Conservation (phyloP, 2,888 invertebrate genomes). For the Emmelina monodactyla region DNA sequence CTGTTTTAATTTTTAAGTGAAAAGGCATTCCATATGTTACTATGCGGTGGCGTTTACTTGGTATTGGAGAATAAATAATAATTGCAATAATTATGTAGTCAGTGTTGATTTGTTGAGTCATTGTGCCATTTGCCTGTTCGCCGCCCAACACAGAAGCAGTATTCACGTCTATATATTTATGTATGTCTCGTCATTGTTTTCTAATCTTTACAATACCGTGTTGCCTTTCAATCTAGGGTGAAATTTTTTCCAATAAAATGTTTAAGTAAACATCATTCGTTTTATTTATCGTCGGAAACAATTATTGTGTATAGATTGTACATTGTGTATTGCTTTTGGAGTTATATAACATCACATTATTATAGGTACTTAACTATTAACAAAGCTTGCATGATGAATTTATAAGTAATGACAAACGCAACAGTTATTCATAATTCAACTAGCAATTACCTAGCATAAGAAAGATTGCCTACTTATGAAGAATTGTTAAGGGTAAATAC, state of each 20-base stretch:
- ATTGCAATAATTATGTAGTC: constrained; percentile 25
- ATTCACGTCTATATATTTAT: constrained; percentile 24
- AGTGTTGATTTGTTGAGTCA: constrained; percentile 35
- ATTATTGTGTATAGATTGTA: background rate
- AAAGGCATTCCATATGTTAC: constrained; percentile 60
- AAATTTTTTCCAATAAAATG: constrained; percentile 63
- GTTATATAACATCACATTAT: too few relatives aligned
- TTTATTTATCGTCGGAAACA: constrained; percentile 27
- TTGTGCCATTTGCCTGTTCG: constrained; percentile 41
- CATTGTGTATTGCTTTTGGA: too few relatives aligned
- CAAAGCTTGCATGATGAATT: too few relatives aligned
- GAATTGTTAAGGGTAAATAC: too few relatives aligned
- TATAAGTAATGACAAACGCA: too few relatives aligned
- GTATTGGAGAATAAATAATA: constrained; percentile 31
- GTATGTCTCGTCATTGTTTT: constrained; percentile 35
- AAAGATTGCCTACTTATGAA: too few relatives aligned
- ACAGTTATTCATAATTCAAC: too few relatives aligned
- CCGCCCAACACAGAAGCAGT: constrained; percentile 19
- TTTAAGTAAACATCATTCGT: constrained; percentile 49
- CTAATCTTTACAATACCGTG: constrained; percentile 61
- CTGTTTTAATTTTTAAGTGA: constrained; percentile 39
- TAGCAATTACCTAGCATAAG: too few relatives aligned
- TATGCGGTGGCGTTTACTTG: constrained; percentile 51
- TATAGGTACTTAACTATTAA: too few relatives aligned
- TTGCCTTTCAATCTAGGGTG: constrained; percentile 65